A percentile compares a stretch with the other conserved stretches of the same genome.
Conservation (phyloP, 2,113 vertebrate genomes). For the Zosterops pallidus region DNA sequence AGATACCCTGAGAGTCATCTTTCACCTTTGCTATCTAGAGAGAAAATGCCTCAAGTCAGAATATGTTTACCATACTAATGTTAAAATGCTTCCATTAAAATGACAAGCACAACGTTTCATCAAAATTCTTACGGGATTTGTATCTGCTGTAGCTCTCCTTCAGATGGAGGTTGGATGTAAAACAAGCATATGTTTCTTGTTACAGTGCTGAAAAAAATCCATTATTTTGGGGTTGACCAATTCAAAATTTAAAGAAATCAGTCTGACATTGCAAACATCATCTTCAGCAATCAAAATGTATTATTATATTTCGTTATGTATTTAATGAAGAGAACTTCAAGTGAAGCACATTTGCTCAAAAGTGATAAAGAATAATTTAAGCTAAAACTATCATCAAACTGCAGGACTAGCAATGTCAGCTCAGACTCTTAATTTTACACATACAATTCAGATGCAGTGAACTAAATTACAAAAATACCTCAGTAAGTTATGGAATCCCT, state of each 20-base stretch:
- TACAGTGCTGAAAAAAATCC: constrained; percentile 12
- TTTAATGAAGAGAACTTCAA: neutral
- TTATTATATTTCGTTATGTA: neutral
- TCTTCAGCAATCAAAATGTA: neutral
- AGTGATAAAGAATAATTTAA: neutral
- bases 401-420: neutral
- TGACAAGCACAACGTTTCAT: constrained; percentile 13
- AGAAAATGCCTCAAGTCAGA: constrained; percentile 3
- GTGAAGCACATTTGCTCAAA: neutral
- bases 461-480: neutral
- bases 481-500: neutral
- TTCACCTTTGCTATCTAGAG: neutral
- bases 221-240: constrained; percentile 28
- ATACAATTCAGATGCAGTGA: neutral
- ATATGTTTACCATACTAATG: neutral
- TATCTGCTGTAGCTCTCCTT: constrained; percentile 13
- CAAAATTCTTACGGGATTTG: neutral
- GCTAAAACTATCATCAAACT: neutral
- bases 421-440: neutral
- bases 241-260: constrained; percentile 41
- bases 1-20: neutral
- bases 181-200: constrained; percentile 61
- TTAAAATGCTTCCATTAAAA: neutral
- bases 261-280: constrained; percentile 26
- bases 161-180: constrained; percentile 33